Evolutionary conservation across 2,888 invertebrate species (phyloP).

Genomic region (Chouioia cunea): DNA sequence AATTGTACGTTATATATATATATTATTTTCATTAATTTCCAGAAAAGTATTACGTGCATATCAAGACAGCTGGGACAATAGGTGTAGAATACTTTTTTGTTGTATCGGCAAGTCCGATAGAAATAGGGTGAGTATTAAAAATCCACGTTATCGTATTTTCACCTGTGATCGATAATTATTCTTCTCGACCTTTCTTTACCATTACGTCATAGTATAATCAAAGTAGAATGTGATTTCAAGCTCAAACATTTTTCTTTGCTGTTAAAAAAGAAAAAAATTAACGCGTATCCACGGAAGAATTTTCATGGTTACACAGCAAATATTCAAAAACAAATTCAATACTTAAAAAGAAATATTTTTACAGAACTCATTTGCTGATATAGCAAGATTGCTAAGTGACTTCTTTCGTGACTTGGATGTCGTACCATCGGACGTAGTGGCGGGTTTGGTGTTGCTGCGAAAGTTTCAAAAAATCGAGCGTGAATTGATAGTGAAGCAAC

Average conservation of each 20-base stretch:
- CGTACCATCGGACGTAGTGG: conserved; percentile 88
- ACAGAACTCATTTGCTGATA: conserved; percentile 87
- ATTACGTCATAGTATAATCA: no score
- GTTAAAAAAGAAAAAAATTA: no score
- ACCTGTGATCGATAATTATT: background rate
- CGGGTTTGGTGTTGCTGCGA: conserved; percentile 83
- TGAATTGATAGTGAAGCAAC: conserved; percentile 80
- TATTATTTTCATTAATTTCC: no score
- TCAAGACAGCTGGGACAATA: conserved; percentile 89
- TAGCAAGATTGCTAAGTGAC: conserved; percentile 85
- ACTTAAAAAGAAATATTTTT: no score
- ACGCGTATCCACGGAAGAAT: no score
- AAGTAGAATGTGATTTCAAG: no score
- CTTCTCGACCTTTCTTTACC: background rate
- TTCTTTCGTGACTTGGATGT: conserved; percentile 91
- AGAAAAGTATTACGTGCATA: conserved; percentile 89
- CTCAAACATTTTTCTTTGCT: no score
- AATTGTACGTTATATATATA: no score
- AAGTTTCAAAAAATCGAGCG: conserved; percentile 85
- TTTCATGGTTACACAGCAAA: no score
- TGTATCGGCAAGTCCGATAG: conserved; percentile 84
- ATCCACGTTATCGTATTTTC: background rate
- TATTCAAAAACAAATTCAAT: no score
- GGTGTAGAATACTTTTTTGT: conserved; percentile 85
- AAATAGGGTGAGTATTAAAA: conserved; percentile 71